Conservation (phyloP, 2,113 vertebrate species). For the Synodontis membranacea region DNA sequence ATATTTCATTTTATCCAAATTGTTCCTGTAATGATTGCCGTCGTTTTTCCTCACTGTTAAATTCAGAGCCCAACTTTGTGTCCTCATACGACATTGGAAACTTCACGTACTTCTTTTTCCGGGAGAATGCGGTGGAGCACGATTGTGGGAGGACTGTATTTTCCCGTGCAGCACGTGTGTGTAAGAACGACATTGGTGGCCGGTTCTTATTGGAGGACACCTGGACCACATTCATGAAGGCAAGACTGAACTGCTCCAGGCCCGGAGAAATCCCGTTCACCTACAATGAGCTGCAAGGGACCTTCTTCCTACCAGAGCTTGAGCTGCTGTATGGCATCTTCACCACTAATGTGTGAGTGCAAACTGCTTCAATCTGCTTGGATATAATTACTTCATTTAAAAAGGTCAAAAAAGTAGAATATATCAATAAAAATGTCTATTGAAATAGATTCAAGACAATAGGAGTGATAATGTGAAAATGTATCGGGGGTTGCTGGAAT, state of each 20-base stretch:
- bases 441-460: neutral
- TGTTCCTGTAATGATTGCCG: neutral
- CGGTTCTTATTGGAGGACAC: constrained; percentile 95
- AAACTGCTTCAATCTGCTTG: neutral
- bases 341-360: constrained; percentile 94
- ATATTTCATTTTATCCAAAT: neutral
- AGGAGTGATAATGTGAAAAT: neutral
- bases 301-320: constrained; percentile 92
- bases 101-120: constrained; percentile 98
- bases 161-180: constrained; percentile 89
- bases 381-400: neutral
- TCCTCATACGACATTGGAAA: constrained; percentile 95
- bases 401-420: neutral
- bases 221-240: constrained; percentile 99
- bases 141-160: constrained; percentile 94
- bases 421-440: neutral
- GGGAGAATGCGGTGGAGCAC: constrained; percentile 93
- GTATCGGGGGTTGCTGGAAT: neutral
- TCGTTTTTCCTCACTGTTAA: constrained; percentile 29
- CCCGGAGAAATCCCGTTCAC: constrained; percentile 95
- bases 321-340: constrained; percentile 96
- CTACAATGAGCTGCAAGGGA: constrained; percentile 93
- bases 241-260: constrained; percentile 91
- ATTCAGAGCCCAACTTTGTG: constrained; percentile 93
- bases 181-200: constrained; percentile 95